Percentiles rank a stretch among this genome's conserved stretches.
Evolutionary conservation across 2,888 invertebrate species (phyloP).

Genomic region (Panorpa germanica): DNA sequence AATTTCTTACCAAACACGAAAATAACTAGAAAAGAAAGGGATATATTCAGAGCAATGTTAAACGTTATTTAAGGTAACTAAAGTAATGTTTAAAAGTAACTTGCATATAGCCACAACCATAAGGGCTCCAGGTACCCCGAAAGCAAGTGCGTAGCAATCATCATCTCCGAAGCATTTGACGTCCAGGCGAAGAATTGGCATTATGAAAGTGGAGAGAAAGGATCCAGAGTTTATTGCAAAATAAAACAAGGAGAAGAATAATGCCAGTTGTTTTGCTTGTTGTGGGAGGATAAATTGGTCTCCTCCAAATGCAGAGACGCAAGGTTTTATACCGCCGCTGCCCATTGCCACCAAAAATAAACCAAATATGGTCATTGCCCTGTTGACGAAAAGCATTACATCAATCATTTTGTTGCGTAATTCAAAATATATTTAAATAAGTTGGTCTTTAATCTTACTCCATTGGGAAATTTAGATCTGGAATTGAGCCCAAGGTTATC

Average conservation of each 20-base stretch:
- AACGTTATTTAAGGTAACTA: background rate
- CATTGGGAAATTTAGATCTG: conserved; percentile 36
- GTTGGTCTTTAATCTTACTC: no score
- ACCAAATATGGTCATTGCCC: conserved; percentile 43
- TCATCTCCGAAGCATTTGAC: conserved; percentile 56
- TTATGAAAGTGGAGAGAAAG: conserved; percentile 69
- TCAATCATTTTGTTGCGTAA: background rate
- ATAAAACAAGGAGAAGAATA: conserved; percentile 89
- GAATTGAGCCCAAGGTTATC: conserved; percentile 49
- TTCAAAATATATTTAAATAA: background rate
- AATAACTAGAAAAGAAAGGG: conserved; percentile 35
- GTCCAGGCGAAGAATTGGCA: conserved; percentile 69
- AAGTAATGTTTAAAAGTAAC: background rate
- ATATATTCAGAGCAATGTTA: conserved; percentile 4
- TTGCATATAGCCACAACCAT: conserved; percentile 49
- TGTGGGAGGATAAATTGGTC: conserved; percentile 77
- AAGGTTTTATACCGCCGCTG: conserved; percentile 92
- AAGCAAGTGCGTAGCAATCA: conserved; percentile 70
- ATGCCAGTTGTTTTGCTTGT: conserved; percentile 56
- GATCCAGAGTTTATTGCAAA: conserved; percentile 87
- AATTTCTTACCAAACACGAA: conserved; percentile 60
- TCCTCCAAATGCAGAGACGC: conserved; percentile 88
- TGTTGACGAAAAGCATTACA: conserved; percentile 19
- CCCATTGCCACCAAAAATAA: conserved; percentile 66
- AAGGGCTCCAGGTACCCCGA: conserved; percentile 72